Evolutionary conservation across 2,888 invertebrate species (phyloP).

Genomic region (Synanthedon myopaeformis): DNA sequence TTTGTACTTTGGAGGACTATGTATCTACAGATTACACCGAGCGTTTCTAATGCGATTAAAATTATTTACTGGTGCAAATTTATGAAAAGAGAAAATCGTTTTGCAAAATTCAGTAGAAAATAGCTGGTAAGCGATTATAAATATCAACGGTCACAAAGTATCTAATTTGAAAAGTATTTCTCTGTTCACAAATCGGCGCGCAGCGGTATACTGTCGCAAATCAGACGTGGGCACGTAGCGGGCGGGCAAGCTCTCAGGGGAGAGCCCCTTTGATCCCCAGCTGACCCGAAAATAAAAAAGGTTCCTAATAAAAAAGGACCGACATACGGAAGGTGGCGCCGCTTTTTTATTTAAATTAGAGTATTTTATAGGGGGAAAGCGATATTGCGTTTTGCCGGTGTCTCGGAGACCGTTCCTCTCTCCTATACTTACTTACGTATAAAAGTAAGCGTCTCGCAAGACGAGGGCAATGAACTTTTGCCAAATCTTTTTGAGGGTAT

Average conservation of each 20-base stretch:
- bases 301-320: constrained; percentile 69
- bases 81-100: constrained; percentile 29
- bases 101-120: constrained; percentile 7
- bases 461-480: constrained; percentile 39
- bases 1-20: too few species aligned
- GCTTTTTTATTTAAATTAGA: constrained; percentile 72
- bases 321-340: constrained; percentile 71
- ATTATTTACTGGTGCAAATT: too few species aligned
- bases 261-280: constrained; percentile 68
- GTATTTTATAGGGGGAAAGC: constrained; percentile 68
- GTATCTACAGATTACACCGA: too few species aligned
- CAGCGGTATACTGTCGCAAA: constrained; percentile 57
- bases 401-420: constrained; percentile 54
- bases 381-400: constrained; percentile 67
- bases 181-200: constrained; percentile 66
- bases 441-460: constrained; percentile 36
- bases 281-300: constrained; percentile 71
- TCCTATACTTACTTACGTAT: constrained; percentile 16
- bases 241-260: constrained; percentile 42
- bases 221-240: constrained; percentile 44
- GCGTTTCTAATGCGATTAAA: too few species aligned
- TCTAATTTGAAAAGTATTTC: constrained; percentile 60
- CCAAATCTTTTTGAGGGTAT: constrained; percentile 36
- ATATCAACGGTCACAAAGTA: constrained; percentile 54
- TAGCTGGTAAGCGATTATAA: constrained; percentile 61